Evolutionary conservation across 2,113 vertebrate genomes (phyloP), one percentile per base, ranked within the genome.

Genomic region (Thalassarche chlororhynchos): DNA sequence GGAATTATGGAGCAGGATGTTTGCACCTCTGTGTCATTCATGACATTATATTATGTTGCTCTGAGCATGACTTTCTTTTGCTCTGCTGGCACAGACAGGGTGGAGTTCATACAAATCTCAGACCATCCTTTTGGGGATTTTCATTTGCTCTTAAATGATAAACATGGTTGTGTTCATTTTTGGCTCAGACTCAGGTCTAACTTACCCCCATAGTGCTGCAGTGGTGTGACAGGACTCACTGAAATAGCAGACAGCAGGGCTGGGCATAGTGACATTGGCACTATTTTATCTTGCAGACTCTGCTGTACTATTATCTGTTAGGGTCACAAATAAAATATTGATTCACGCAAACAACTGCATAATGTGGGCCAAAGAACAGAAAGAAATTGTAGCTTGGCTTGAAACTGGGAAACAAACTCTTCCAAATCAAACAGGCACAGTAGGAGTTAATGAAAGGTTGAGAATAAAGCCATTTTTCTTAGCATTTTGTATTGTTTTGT

Each of bases 401-500:
- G 86, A 75, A 86, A 93, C n/a, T 28, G 32, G 42, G 32, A 71
- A 94, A 78, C 19, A 65, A 70, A 89, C 14, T 75, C 55, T 82
- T 91, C 52, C 36, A 38, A 65, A 76, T 62, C 29, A 46, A 36
- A 31, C 46, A 78, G 93, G 75, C 40, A 82, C 46, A 55, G 89
- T 47, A 95, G 94, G 38, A 91, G 93, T 97, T 98, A 98, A 96
- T 42, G 21, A 47, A 95, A 93, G 79, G 36, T 69, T 79, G 89
- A 66, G 54, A 69, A 64, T 49, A 79, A 89, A 92, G 34, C 52
- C 14, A 24, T 95, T 96, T 97, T 81, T 78, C 88, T 28, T 75
- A 52, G 32, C 69, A 60, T 87, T 98, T 95, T 80, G 36, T 95
- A 94, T 97, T 97, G 77, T 92, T 94, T 94, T 93, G 92, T 77